Evolutionary conservation across 2,888 invertebrate genomes (phyloP).

Genomic region (Tribolium freemani): DNA sequence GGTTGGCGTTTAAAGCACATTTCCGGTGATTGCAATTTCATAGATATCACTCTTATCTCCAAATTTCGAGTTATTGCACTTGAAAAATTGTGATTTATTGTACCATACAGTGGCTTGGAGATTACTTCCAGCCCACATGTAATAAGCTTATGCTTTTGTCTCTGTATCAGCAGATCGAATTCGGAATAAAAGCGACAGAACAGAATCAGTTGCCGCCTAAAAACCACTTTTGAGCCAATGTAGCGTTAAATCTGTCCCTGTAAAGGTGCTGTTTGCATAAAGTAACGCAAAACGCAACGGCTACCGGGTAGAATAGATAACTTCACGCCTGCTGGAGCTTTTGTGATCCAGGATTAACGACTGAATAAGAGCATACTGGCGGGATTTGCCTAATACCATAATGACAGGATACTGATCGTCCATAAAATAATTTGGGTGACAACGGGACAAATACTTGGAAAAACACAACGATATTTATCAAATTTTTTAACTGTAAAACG

Average conservation of each 20-base stretch:
- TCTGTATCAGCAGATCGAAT: not conserved
- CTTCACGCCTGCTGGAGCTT: conserved; percentile 16
- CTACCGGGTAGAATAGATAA: conserved; percentile 23
- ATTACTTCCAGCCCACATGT: too few species aligned
- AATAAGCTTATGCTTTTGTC: too few species aligned
- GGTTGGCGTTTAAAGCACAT: too few species aligned
- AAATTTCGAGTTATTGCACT: not conserved
- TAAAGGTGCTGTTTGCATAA: conserved; percentile 28
- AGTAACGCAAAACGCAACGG: conserved; percentile 17
- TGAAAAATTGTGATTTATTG: not conserved
- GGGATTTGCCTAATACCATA: conserved; percentile 41
- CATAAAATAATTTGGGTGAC: conserved; percentile 30
- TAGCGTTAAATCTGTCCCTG: conserved; percentile 37
- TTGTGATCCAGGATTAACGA: conserved; percentile 30
- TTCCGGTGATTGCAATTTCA: too few species aligned
- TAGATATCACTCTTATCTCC: not conserved
- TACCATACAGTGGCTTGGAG: too few species aligned
- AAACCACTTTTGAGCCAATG: conserved; percentile 13
- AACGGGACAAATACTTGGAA: conserved; percentile 2
- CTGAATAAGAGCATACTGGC: conserved; percentile 40
- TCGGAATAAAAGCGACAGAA: not conserved
- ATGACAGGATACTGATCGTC: conserved; percentile 34
- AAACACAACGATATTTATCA: too few species aligned
- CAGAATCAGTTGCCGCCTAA: not conserved
- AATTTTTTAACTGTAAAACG: too few species aligned